Conservation (phyloP, 1,140 invertebrate species). For the Macrobrachium rosenbergii region DNA sequence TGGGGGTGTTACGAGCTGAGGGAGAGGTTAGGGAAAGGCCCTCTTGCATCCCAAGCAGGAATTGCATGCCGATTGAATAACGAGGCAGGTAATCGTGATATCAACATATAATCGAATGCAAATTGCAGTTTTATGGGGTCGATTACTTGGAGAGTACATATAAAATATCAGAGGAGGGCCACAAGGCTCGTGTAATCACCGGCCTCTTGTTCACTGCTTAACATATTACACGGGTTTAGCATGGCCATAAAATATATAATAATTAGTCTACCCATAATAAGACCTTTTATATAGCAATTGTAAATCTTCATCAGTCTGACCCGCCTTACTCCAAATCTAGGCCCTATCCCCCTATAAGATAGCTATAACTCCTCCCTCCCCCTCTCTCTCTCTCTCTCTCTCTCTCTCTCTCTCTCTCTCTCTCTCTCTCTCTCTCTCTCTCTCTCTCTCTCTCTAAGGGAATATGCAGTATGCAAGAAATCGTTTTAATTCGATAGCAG, state of each 20-base stretch:
- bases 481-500: no score
- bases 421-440: neutral
- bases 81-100: conserved; percentile 59
- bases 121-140: conserved; percentile 43
- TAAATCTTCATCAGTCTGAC: conserved; percentile 17
- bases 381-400: neutral
- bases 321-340: neutral
- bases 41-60: conserved; percentile 19
- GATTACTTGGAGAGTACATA: conserved; percentile 55
- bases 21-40: no score
- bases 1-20: no score
- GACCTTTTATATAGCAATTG: conserved; percentile 15
- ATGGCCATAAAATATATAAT: conserved; percentile 40
- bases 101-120: conserved; percentile 57
- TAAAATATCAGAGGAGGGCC: conserved; percentile 46
- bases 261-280: conserved; percentile 42
- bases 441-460: no score
- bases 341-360: conserved; percentile 10
- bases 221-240: conserved; percentile 43
- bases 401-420: neutral
- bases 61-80: conserved; percentile 43
- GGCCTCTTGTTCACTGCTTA: conserved; percentile 37
- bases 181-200: conserved; percentile 51
- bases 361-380: neutral
- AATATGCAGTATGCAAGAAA: no score